These are phyloP conservation scores for Myripristis jacobus DNA, from an alignment of 2,797 vertebrate genomes.

Conservation along the genomic window DNA sequence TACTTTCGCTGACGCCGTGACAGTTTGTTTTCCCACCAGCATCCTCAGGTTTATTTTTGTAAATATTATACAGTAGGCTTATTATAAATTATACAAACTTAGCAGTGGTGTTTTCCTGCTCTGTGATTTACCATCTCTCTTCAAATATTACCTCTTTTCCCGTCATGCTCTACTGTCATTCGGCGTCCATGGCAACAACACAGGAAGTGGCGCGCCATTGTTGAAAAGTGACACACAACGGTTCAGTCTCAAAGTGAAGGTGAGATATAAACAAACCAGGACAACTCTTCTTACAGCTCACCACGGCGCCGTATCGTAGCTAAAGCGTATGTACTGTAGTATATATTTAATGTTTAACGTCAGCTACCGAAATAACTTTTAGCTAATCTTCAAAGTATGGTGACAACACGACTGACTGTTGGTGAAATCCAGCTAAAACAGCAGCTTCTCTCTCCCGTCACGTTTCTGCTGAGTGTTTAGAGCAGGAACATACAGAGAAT, in stretches of 20 bases:
- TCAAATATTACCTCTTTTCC: conserved; percentile 58
- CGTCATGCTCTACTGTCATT: conserved; percentile 54
- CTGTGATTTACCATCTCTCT: no score
- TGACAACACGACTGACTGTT: background rate
- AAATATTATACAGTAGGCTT: no score
- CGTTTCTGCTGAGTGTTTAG: no score
- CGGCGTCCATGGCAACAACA: conserved; percentile 62
- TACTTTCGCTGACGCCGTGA: no score
- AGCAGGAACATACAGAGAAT: no score
- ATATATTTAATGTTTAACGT: no score
- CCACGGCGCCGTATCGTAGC: background rate
- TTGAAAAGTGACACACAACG: conserved; percentile 55
- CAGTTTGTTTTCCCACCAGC: no score
- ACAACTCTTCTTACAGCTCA: background rate
- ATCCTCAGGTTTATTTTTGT: no score
- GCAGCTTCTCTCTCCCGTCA: no score
- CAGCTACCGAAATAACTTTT: background rate
- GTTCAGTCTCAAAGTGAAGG: background rate
- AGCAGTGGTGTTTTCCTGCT: no score
- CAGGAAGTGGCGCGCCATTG: conserved; percentile 76
- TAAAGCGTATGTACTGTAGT: conserved; percentile 37
- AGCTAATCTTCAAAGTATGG: background rate
- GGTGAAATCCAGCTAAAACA: no score
- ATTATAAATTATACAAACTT: no score
- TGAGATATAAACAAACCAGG: background rate